Base-by-base conservation (phyloP, 2,888 invertebrate species). In the Orchesellides sinensis region DNA sequence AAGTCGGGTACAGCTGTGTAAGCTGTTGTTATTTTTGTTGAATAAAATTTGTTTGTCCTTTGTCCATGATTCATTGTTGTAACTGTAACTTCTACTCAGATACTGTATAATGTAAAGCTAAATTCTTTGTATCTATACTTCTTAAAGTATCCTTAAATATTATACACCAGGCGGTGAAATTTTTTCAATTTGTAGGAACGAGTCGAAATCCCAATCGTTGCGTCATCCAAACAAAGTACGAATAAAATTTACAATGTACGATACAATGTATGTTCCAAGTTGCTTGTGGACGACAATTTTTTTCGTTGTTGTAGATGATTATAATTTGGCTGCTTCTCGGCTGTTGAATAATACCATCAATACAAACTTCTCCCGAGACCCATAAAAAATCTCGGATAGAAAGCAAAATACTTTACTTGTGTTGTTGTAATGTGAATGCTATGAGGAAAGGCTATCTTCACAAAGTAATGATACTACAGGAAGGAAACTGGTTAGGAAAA, bases 61-160 rank as follows among this genome's bases (percentile, higher is more conserved):
- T 69, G 78, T 69, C 69, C 78, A 61, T 78, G 69, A 78, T 35
- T 78, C 69, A 69, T 78, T 59, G 68, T 69, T 45, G 59, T 17
- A 40, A 17, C n/a, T 40, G 40, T 1, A 40, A 40, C 40, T 40
- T 40, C n/a, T n/a, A 14, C n/a, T 40, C 14, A 40, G 40, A 40
- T 14, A 8, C 1, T 63, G 21, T 3, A 56, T 12, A 17, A 25
- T 40, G 40, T 40, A 40, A 40, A 40, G n/a, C 40, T n/a, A n/a
- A n/a, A 27, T 68, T 49, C n/a, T 40, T 40, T 32, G 32, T 32
- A 32, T 32, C 32, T 5, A 32, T n/a, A n/a, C n/a, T n/a, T n/a
- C n/a, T n/a, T n/a, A n/a, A n/a, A n/a, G n/a, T n/a, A n/a, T n/a
- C n/a, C n/a, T n/a, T n/a, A n/a, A 23, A 47, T 17, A 23, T 47